Percentiles rank a stretch among this genome's conserved stretches.
These are phyloP conservation scores for Agrypnus murinus DNA, from an alignment of 2,888 invertebrate genomes.

Conservation along the genomic window DNA sequence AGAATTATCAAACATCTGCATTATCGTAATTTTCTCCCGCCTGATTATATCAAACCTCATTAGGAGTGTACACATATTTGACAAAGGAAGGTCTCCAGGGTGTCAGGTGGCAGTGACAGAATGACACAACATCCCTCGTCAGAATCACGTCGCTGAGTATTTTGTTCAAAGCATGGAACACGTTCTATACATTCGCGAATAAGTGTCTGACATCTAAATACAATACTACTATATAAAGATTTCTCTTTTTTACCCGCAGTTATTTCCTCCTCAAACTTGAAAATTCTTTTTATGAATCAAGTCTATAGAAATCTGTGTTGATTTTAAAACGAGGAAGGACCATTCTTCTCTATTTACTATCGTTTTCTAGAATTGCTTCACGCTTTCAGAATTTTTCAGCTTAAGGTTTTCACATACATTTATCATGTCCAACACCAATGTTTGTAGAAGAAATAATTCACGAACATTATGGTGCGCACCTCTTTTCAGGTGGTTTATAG, in stretches of 20 bases:
- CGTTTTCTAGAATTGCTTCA: no score
- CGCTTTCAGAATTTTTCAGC: no score
- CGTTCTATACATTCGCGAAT: slow-evolving; percentile 29
- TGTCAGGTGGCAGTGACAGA: slow-evolving; percentile 50
- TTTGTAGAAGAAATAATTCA: not conserved
- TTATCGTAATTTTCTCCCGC: slow-evolving; percentile 39
- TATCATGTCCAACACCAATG: not conserved
- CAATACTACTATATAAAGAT: slow-evolving; percentile 29
- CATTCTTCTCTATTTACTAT: no score
- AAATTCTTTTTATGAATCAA: slow-evolving; percentile 3
- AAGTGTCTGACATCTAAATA: slow-evolving; percentile 36
- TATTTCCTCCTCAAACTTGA: not conserved
- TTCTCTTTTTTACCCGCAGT: not conserved
- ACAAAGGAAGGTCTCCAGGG: slow-evolving; percentile 49
- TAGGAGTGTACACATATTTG: slow-evolving; percentile 48
- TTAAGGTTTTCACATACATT: not conserved
- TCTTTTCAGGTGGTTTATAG: not conserved
- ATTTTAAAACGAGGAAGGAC: no score
- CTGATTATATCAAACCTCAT: slow-evolving; percentile 48
- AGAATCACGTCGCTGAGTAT: slow-evolving; percentile 46
- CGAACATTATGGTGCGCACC: not conserved
- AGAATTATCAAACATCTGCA: slow-evolving; percentile 36
- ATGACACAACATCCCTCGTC: slow-evolving; percentile 50
- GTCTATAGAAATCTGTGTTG: not conserved
- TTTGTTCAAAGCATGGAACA: slow-evolving; percentile 39